phyloP scores from a whole-genome alignment of 2,888 invertebrate genomes.

The Patella pellucida region DNA sequence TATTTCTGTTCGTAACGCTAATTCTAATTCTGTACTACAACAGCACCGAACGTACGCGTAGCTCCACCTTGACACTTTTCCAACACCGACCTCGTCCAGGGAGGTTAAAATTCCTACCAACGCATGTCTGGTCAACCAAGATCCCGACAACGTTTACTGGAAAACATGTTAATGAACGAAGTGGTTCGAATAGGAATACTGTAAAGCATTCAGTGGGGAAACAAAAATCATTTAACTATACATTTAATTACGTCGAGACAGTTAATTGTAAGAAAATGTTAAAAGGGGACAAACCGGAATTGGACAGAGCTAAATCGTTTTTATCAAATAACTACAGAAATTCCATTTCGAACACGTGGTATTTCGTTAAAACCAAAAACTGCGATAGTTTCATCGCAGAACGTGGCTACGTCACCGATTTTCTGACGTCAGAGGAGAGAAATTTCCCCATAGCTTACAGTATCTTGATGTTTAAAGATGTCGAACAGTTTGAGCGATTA shows the following conservation, averaged over 20 bases:
- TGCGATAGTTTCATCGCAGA: conserved; percentile 23
- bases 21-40: too few relatives aligned
- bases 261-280: neutral
- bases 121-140: too few relatives aligned
- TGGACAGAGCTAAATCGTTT: neutral
- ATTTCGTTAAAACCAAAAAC: conserved; percentile 15
- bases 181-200: too few relatives aligned
- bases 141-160: too few relatives aligned
- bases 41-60: too few relatives aligned
- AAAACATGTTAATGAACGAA: too few relatives aligned
- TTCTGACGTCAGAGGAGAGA: conserved; percentile 43
- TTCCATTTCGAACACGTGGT: neutral
- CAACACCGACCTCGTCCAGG: too few relatives aligned
- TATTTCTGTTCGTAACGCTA: too few relatives aligned
- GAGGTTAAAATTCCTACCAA: too few relatives aligned
- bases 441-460: conserved; percentile 57
- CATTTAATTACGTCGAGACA: neutral
- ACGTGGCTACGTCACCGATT: conserved; percentile 31
- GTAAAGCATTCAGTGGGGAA: too few relatives aligned
- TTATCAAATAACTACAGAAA: neutral
- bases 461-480: conserved; percentile 53
- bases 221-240: neutral
- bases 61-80: too few relatives aligned
- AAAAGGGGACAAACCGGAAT: neutral
- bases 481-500: conserved; percentile 49